These are phyloP conservation scores for Bombus superbus DNA, from an alignment of 1,140 invertebrate genomes.

Conservation along the genomic window DNA sequence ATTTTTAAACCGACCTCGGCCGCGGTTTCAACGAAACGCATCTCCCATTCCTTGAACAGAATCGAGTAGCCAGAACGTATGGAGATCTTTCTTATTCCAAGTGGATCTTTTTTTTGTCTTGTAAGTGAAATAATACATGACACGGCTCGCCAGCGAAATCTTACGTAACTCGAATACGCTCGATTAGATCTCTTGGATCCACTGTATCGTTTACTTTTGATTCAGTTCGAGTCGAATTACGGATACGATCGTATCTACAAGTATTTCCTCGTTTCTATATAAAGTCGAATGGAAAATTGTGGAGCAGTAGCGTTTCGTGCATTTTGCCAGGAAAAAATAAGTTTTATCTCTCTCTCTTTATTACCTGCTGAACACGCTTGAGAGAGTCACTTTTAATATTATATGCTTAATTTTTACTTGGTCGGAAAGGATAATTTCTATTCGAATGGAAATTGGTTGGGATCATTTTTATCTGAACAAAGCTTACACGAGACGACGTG, in stretches of 20 bases:
- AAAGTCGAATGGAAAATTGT: background rate
- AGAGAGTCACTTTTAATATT: background rate
- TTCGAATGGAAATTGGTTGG: background rate
- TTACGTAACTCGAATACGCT: background rate
- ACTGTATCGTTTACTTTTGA: background rate
- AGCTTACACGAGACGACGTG: background rate
- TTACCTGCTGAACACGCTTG: too few relatives aligned
- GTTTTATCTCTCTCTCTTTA: background rate
- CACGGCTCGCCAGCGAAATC: background rate
- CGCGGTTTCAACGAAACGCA: background rate
- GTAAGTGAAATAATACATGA: background rate
- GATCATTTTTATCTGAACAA: background rate
- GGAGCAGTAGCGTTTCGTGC: too few relatives aligned
- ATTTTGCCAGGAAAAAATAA: background rate
- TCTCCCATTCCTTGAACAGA: background rate
- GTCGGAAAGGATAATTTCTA: background rate
- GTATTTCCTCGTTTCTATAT: background rate
- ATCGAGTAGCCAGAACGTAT: background rate
- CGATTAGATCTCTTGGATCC: background rate
- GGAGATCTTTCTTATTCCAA: background rate
- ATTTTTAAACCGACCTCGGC: background rate
- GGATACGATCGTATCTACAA: background rate
- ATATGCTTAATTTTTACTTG: background rate
- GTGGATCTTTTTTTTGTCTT: too few relatives aligned
- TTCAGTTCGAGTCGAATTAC: background rate